Percentiles rank a stretch among this genome's conserved stretches.
phyloP scores from a whole-genome alignment of 2,113 vertebrate genomes.

The Passer domesticus region DNA sequence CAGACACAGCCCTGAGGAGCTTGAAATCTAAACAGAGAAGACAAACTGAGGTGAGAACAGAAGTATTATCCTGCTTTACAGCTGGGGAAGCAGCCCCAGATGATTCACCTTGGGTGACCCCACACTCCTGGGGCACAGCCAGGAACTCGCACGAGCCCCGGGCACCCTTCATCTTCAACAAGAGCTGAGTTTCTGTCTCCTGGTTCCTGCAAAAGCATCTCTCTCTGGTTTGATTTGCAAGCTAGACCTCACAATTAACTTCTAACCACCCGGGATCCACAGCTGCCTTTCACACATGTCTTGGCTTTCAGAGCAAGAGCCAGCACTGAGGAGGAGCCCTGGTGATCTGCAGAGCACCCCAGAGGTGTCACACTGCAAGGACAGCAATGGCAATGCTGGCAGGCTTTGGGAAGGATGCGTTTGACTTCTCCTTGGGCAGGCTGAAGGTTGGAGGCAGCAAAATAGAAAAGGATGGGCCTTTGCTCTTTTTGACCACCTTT shows the following conservation, averaged over 20 bases:
- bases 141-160: not conserved
- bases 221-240: not conserved
- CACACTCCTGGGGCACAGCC: not conserved
- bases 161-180: not conserved
- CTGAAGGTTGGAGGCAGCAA: not conserved
- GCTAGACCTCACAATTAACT: not conserved
- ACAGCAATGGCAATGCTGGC: not conserved
- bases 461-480: not conserved
- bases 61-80: not conserved
- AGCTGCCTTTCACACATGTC: not conserved
- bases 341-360: not conserved
- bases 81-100: constrained; percentile 9
- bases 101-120: constrained; percentile 18
- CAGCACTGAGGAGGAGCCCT: not conserved
- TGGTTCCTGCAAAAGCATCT: not conserved
- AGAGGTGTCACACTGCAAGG: not conserved
- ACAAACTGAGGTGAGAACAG: constrained; percentile 51
- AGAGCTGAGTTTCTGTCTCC: not conserved
- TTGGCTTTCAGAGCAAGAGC: not conserved
- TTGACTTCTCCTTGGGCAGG: not conserved
- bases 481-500: not conserved
- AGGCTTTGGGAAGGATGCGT: not conserved
- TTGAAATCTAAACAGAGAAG: constrained; percentile 58
- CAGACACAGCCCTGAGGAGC: constrained; percentile 55
- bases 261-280: not conserved